Base-by-base conservation (phyloP, 2,113 vertebrate species). In the Pangasianodon hypophthalmus region DNA sequence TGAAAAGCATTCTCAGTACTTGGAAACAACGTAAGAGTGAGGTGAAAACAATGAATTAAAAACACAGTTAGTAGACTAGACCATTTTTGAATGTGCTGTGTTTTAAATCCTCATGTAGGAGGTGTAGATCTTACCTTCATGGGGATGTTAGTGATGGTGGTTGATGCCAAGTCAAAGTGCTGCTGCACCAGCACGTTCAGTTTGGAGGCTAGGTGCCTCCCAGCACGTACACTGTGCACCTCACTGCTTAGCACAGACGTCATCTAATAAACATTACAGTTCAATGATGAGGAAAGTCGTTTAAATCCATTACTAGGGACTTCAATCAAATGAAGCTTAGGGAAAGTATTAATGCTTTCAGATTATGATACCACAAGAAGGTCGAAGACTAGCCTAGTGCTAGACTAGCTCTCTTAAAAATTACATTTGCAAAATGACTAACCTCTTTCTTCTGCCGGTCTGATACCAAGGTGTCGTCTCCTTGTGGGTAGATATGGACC, bases 111-210 rank as follows among this genome's bases (percentile, higher is more conserved):
- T 13, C 48, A 56, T 44, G 91, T 75, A 37, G 19, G 60, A 87
- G 91, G 91, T 48, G 52, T 71, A 71, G 50, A 0, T 2, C 92
- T 92, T 96, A 99, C 98, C 98, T 99, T 99, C 98, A 99, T 99
- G 9, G 98, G 98, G 93, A 99, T 99, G 95, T 99, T 99, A 32
- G 98, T 99, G 93, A 99, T 99, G 64, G 98, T 99, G 92, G 98
- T 99, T 88, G 98, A 99, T 88, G 98, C 97, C 96, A 99, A 94
- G 95, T 99, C 98, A 85, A 98, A 99, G 95, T 99, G 98, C 52
- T 98, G 98, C 91, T 99, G 98, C n/a, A 99, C 98, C 90, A 99
- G 95, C 93, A 98, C 95, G 90, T 99, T 99, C 89, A 99, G 95
- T 93, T 99, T 99, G 84, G 97, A 97, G 90, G 98, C 97, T 84